Base-by-base conservation (phyloP, 2,113 vertebrate genomes). In the Circaetus gallicus region DNA sequence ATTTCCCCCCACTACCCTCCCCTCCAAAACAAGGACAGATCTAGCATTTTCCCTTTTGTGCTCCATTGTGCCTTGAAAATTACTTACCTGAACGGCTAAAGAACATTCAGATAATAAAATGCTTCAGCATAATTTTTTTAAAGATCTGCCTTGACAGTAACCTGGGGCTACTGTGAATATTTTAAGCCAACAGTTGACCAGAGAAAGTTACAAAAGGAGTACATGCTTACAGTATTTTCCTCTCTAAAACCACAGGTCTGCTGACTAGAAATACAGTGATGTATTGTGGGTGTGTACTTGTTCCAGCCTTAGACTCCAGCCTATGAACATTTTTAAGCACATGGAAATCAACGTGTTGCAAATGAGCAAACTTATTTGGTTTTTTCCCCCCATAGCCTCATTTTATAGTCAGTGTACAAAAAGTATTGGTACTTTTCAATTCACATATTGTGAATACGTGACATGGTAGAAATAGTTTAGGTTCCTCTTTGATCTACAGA, bases 361-460 rank as follows among this genome's bases (percentile, higher is more conserved):
- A 96, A 95, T 76, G 65, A 97, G 74, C 97, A 98, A 97, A 96
- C 95, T 50, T 26, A 50, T 50, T 50, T 50, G 14, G 13, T 94
- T 56, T 16, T 10, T 3, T 3, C 5, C 38, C 78, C 52, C 76
- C 84, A 24, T 32, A 13, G 67, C 95, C 93, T 97, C 94, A 71
- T 93, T 92, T 97, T 79, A 34, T 24, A 15, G 69, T 73, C 92
- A 91, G 96, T 77, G 89, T 93, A 96, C 97, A 98, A 98, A 97
- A 98, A 97, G 97, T 97, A 97, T 93, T 97, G 94, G 97, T 98
- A 98, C 97, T 98, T 98, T 98, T 98, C 97, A 98, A 16, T 89
- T 92, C 82, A 72, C 63, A 31, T 66, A 42, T 36, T 76, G 82
- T 89, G 38, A 92, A 65, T 78, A 74, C 4, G 3, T 21, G 38